Evolutionary conservation across 2,888 invertebrate species (phyloP).

Genomic region (Dione juno): DNA sequence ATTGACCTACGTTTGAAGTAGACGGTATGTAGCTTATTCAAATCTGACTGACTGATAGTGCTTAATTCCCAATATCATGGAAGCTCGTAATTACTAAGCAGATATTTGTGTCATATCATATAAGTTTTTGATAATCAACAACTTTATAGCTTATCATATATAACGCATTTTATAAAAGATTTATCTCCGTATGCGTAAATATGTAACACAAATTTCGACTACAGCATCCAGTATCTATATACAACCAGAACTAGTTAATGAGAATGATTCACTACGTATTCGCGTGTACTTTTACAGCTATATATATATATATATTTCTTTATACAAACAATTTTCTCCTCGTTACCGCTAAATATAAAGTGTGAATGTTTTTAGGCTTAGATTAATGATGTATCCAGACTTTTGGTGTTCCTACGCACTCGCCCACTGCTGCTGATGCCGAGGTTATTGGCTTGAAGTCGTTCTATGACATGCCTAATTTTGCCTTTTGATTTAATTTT

Average conservation of each 20-base stretch:
- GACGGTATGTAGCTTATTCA: too few species aligned
- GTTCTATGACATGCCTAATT: conserved; percentile 29
- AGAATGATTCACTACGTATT: background rate
- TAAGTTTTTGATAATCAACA: too few species aligned
- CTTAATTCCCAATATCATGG: too few species aligned
- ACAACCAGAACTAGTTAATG: background rate
- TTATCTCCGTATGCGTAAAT: too few species aligned
- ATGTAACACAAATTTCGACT: background rate
- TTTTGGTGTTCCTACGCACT: conserved; percentile 60
- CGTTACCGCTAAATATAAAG: conserved; percentile 28
- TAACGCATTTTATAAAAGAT: too few species aligned
- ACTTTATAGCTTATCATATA: too few species aligned
- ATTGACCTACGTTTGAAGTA: too few species aligned
- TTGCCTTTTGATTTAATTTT: conserved; percentile 10
- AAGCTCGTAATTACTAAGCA: too few species aligned
- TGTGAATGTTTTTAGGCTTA: conserved; percentile 49
- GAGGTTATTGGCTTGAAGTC: conserved; percentile 56
- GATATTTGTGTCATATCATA: too few species aligned
- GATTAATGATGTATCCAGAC: conserved; percentile 61
- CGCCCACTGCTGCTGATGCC: conserved; percentile 54
- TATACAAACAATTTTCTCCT: conserved; percentile 21
- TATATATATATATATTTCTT: conserved; percentile 10
- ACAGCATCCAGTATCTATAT: background rate
- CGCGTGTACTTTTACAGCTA: background rate
- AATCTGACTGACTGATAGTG: too few species aligned